These are phyloP conservation scores for Venusia cambrica DNA, from an alignment of 2,888 invertebrate genomes.

Conservation along the genomic window DNA sequence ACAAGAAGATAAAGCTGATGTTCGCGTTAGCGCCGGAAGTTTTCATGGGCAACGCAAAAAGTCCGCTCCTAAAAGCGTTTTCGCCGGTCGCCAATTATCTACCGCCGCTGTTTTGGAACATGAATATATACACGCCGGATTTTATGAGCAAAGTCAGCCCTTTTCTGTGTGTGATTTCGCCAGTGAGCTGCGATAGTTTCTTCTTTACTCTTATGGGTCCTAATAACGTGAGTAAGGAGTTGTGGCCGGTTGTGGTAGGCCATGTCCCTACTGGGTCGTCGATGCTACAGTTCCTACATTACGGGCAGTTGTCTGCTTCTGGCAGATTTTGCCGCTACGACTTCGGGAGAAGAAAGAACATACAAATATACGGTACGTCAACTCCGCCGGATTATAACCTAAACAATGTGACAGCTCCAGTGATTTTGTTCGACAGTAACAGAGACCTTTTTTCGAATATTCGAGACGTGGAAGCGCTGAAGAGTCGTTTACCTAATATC, in stretches of 20 bases:
- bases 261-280: conserved; percentile 83
- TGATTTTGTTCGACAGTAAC: conserved; percentile 53
- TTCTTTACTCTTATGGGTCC: conserved; percentile 45
- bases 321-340: conserved; percentile 58
- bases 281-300: conserved; percentile 70
- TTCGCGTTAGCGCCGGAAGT: conserved; percentile 77
- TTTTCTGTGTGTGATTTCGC: conserved; percentile 41
- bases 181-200: conserved; percentile 45
- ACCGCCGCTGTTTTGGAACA: conserved; percentile 37
- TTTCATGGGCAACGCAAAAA: conserved; percentile 20
- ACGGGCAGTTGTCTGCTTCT: conserved; percentile 56
- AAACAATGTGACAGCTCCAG: conserved; percentile 43
- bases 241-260: conserved; percentile 80
- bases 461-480: conserved; percentile 66
- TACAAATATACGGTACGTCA: conserved; percentile 61
- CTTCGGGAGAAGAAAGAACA: conserved; percentile 43
- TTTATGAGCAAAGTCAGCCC: conserved; percentile 44
- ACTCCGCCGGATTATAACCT: conserved; percentile 58
- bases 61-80: conserved; percentile 43
- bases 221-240: conserved; percentile 56
- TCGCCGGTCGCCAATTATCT: conserved; percentile 43
- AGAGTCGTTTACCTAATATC: conserved; percentile 70
- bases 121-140: conserved; percentile 41
- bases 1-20: conserved; percentile 76
- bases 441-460: conserved; percentile 71